Conservation (phyloP, 2,888 invertebrate genomes). For the Camptogramma bilineatum region DNA sequence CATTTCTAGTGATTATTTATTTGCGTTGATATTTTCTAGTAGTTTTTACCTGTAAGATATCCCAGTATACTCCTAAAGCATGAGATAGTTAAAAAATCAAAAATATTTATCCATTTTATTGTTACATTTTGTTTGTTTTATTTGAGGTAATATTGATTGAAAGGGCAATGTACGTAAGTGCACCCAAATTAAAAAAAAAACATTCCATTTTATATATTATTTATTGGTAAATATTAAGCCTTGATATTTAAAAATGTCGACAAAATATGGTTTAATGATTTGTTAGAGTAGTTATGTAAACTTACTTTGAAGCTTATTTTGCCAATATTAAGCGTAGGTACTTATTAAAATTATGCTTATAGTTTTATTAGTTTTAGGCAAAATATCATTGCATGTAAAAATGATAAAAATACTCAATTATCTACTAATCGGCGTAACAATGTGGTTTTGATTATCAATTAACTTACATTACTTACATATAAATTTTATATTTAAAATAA, state of each 20-base stretch:
- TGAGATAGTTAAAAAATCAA: not conserved
- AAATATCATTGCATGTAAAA: conserved; percentile 32
- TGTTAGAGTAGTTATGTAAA: conserved; percentile 1
- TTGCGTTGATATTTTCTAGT: not conserved
- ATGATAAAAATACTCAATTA: conserved; percentile 37
- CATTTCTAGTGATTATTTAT: conserved; percentile 4
- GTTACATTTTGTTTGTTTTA: not conserved
- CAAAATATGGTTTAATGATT: conserved; percentile 12
- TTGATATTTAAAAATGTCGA: conserved; percentile 5
- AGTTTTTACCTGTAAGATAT: conserved; percentile 1
- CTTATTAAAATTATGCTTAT: conserved; percentile 55
- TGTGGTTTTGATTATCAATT: not conserved
- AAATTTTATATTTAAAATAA: not conserved
- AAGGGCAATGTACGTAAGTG: not conserved
- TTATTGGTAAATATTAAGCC: conserved; percentile 4
- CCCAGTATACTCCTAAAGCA: not conserved
- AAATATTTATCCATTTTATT: not conserved
- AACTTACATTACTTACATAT: not conserved
- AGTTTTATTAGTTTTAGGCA: conserved; percentile 53
- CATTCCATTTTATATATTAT: conserved; percentile 30
- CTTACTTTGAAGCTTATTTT: conserved; percentile 21
- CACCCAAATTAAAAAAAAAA: conserved; percentile 5
- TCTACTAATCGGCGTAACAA: not conserved
- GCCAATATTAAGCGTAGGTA: conserved; percentile 58
- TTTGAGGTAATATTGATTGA: not conserved